Evolutionary conservation across 2,888 invertebrate species (phyloP).

Genomic region (Lepidochrysops patricia): DNA sequence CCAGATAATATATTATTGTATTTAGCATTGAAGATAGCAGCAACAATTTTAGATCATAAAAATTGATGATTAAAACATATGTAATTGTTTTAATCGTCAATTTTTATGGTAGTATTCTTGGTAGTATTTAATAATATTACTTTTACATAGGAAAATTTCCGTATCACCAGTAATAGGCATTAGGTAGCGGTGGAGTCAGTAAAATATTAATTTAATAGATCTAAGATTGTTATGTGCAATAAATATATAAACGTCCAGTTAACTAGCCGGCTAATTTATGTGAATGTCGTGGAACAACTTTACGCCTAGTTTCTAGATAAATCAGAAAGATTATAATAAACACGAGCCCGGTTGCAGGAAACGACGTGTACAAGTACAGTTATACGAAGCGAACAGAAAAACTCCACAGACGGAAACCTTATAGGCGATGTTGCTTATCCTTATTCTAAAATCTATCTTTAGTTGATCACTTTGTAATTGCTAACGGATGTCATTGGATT

Average conservation of each 20-base stretch:
- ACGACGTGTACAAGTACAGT: neutral
- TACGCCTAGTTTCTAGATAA: neutral
- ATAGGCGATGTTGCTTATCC: neutral
- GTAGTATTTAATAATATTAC: no score
- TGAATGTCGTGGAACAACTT: neutral
- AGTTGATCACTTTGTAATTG: neutral
- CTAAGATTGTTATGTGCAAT: neutral
- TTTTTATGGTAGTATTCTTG: no score
- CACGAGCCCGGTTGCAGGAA: neutral
- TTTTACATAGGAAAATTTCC: neutral
- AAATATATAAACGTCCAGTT: neutral
- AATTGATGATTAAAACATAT: no score
- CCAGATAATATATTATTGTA: conserved; percentile 25
- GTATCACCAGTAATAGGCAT: neutral
- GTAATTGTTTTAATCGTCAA: no score
- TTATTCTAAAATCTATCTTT: neutral
- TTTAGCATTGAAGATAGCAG: conserved; percentile 31
- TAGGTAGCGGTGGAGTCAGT: conserved; percentile 9
- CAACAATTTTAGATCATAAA: conserved; percentile 11
- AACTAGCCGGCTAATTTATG: neutral
- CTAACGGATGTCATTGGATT: neutral
- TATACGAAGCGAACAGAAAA: neutral
- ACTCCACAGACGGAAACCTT: neutral
- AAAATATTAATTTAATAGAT: neutral
- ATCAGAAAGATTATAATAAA: neutral